Conservation (phyloP, 2,113 vertebrate species). For the Morone saxatilis region DNA sequence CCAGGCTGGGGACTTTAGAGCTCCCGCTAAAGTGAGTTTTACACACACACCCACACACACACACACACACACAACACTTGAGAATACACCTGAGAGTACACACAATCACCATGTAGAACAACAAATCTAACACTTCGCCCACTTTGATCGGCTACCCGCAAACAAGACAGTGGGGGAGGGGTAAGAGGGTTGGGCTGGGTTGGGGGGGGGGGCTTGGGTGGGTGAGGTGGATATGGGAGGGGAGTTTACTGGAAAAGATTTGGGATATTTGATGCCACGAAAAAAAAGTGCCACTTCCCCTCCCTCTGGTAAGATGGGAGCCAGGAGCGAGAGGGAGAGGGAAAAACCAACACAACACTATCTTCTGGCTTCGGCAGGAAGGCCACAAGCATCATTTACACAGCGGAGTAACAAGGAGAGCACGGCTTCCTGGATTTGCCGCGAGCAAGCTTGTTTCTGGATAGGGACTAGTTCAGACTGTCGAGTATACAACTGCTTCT, state of each 20-base stretch:
- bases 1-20: conserved; percentile 60
- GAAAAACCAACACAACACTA: conserved; percentile 82
- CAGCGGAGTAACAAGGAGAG: conserved; percentile 83
- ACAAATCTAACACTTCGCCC: conserved; percentile 71
- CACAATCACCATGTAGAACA: conserved; percentile 68
- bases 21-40: conserved; percentile 51
- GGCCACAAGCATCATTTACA: conserved; percentile 85
- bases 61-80: conserved; percentile 38
- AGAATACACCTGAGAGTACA: conserved; percentile 72
- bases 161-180: conserved; percentile 45
- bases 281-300: conserved; percentile 71
- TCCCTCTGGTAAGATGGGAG: conserved; percentile 75
- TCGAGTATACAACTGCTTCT: conserved; percentile 99
- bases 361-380: conserved; percentile 81
- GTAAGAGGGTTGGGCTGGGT: conserved; percentile 1
- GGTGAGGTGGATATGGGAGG: conserved; percentile 40
- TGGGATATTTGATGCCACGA: conserved; percentile 53
- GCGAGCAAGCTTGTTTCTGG: conserved; percentile 95
- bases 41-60: conserved; percentile 37
- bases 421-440: conserved; percentile 91
- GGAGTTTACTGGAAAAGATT: conserved; percentile 63
- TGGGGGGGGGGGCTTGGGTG: background rate
- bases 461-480: conserved; percentile 99
- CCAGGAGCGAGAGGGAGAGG: conserved; percentile 69
- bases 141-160: conserved; percentile 77